A percentile compares a stretch with the other conserved stretches of the same genome.
Evolutionary conservation across 2,888 invertebrate species (phyloP).

Genomic region (Pollenia amentaria): DNA sequence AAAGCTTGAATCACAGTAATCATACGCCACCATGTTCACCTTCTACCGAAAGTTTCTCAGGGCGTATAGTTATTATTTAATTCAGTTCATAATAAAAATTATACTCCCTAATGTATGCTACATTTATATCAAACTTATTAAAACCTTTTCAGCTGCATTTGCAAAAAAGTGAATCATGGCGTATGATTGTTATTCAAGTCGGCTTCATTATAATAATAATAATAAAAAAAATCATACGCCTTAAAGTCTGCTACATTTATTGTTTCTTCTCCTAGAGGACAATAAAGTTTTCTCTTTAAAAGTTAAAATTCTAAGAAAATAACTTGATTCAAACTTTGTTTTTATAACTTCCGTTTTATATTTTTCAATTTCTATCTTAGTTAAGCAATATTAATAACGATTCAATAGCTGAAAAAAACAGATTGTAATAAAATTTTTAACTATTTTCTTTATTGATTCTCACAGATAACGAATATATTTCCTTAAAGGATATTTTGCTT

Average conservation of each 20-base stretch:
- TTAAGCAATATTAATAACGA: slow-evolving; percentile 25
- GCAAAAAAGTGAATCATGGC: too few species aligned
- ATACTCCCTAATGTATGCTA: background rate
- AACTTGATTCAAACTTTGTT: background rate
- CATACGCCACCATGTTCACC: background rate
- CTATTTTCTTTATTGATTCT: slow-evolving; percentile 45
- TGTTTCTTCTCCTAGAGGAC: background rate
- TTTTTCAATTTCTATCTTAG: background rate
- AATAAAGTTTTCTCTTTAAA: background rate
- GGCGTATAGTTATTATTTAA: slow-evolving; percentile 11
- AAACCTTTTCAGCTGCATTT: too few species aligned
- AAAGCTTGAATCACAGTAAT: background rate
- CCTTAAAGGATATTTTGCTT: slow-evolving; percentile 48
- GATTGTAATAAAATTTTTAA: slow-evolving; percentile 45
- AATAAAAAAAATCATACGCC: too few species aligned
- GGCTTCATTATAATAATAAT: too few species aligned
- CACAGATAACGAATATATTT: slow-evolving; percentile 41
- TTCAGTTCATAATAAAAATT: background rate
- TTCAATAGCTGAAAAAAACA: slow-evolving; percentile 42
- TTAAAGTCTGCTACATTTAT: background rate
- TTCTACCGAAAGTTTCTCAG: background rate
- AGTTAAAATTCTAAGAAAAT: background rate
- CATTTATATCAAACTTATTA: background rate
- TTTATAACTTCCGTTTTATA: background rate
- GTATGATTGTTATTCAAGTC: too few species aligned